A percentile compares a stretch with the other conserved stretches of the same genome.
Conservation (phyloP, 2,888 invertebrate species). For the Chymomyza fuscimana region DNA sequence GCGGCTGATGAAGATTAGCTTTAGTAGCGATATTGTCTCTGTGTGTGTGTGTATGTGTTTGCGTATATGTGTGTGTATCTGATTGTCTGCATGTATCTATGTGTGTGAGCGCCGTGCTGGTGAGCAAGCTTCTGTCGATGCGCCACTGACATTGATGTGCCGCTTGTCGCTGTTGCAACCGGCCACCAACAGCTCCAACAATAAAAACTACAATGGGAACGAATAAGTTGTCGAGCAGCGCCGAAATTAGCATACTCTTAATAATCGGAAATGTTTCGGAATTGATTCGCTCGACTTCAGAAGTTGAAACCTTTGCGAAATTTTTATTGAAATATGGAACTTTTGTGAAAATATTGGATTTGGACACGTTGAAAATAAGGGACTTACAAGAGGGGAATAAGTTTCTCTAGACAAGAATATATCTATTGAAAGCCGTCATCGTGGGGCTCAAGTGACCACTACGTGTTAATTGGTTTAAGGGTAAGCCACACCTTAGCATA, state of each 20-base stretch:
- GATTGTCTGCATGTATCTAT: slow-evolving; percentile 16
- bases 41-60: slow-evolving; percentile 2
- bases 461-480: too few relatives aligned
- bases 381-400: too few relatives aligned
- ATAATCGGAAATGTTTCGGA: too few relatives aligned
- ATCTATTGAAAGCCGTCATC: too few relatives aligned
- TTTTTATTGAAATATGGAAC: too few relatives aligned
- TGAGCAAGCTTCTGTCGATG: slow-evolving; percentile 32
- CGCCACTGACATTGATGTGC: slow-evolving; percentile 58
- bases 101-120: slow-evolving; percentile 19
- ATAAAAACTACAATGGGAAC: slow-evolving; percentile 21
- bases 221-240: neutral
- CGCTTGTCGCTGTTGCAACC: slow-evolving; percentile 37
- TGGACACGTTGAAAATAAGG: too few relatives aligned
- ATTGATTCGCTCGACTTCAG: too few relatives aligned
- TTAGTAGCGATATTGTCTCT: slow-evolving; percentile 22
- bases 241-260: neutral
- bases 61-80: slow-evolving; percentile 16
- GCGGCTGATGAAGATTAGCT: slow-evolving; percentile 77
- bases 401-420: too few relatives aligned
- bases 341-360: too few relatives aligned
- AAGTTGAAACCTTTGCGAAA: too few relatives aligned
- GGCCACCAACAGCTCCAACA: slow-evolving; percentile 47
- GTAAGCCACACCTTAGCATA: too few relatives aligned
- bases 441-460: too few relatives aligned